Base-by-base conservation (phyloP, 2,113 vertebrate genomes). In the Callionymus lyra region DNA sequence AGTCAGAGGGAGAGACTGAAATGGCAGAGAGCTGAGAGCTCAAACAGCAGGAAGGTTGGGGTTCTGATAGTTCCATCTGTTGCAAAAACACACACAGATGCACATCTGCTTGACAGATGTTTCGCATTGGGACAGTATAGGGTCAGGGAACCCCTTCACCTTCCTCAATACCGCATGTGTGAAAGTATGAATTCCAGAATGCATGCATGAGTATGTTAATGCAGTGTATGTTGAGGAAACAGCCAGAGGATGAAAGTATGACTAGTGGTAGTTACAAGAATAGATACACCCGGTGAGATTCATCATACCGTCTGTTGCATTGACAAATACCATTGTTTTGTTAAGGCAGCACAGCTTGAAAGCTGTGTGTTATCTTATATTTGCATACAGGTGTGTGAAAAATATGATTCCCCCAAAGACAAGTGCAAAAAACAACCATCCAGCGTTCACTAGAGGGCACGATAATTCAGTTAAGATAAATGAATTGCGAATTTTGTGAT, bases 121-220 rank as follows among this genome's bases (percentile, higher is more conserved):
- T 45, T 34, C 34, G 44, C 17, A 38, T 51, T 74, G 64, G 81
- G 76, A 83, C 82, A 84, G 48, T 38, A 6, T 74, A 65, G 70
- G 85, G 81, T 84, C 85, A 86, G 85, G 84, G 74, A 87, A 82
- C 70, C 82, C 84, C 83, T 82, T 77, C 76, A 79, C 75, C 77
- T 68, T 69, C 63, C 70, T 43, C 46, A 41, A 40, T 9, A 32
- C 27, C 46, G 12, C 50, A 18, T 42, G 51, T 39, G 41, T 44
- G 53, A 34, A 17, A 48, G 53, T 37, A 38, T 54, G 48, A 36
- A 49, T 18, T 2, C 47, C 35, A 34, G 6, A 21, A 6, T 50
- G 31, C 49, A 19, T 49, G 16, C 1, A 9, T 9, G 17, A 6
- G 43, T 47, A 41, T 65, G 40, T 47, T 14, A 6, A 34, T 44